Evolutionary conservation across 2,888 invertebrate species (phyloP).

Genomic region (Scaptomyza tumidula): DNA sequence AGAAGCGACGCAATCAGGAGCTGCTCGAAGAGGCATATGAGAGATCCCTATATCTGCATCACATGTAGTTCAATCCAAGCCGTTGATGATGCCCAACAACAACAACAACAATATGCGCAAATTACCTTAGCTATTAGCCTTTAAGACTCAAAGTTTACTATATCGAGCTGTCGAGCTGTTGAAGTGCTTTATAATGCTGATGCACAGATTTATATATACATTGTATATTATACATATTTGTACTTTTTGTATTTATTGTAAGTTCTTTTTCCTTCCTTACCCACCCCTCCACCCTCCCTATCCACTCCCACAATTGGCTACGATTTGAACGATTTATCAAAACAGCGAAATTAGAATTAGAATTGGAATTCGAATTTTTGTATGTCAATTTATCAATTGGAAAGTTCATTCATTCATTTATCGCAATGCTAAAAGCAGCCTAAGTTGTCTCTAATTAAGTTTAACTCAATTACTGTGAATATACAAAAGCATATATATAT

Average conservation of each 20-base stretch:
- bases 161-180: slow-evolving; percentile 32
- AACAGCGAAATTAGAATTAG: slow-evolving; percentile 41
- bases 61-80: slow-evolving; percentile 56
- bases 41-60: slow-evolving; percentile 81
- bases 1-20: slow-evolving; percentile 80
- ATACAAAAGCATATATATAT: slow-evolving; percentile 39
- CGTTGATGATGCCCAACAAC: slow-evolving; percentile 33
- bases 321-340: slow-evolving; percentile 36
- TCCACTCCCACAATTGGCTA: slow-evolving; percentile 31
- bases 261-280: slow-evolving; percentile 40
- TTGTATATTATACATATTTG: slow-evolving; percentile 75
- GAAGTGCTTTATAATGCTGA: slow-evolving; percentile 73
- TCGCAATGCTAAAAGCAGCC: slow-evolving; percentile 52
- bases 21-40: slow-evolving; percentile 84
- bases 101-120: slow-evolving; percentile 58
- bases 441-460: slow-evolving; percentile 55
- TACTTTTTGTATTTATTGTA: slow-evolving; percentile 78
- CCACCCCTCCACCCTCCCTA: not conserved
- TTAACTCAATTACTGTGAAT: slow-evolving; percentile 69
- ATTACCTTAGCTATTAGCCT: slow-evolving; percentile 57
- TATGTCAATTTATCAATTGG: slow-evolving; percentile 37
- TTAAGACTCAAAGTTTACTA: slow-evolving; percentile 76
- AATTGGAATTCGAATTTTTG: not conserved
- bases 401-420: slow-evolving; percentile 39
- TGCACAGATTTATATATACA: slow-evolving; percentile 74